Evolutionary conservation across 2,113 vertebrate genomes (phyloP).

Genomic region (Cygnus buccinator): DNA sequence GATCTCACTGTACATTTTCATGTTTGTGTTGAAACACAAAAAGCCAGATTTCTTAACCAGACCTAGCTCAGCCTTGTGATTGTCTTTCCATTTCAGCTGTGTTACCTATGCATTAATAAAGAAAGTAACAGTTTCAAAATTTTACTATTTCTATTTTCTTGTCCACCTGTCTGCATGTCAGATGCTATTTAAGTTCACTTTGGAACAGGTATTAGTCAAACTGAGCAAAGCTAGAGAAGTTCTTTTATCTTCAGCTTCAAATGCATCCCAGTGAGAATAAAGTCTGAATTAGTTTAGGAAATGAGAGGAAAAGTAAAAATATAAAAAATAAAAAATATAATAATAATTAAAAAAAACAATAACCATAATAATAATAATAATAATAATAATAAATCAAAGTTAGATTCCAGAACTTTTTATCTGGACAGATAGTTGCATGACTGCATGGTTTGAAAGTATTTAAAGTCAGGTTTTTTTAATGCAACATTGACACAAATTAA

Average conservation of each 20-base stretch:
- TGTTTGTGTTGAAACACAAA: neutral
- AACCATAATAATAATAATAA: too few species aligned
- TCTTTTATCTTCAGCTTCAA: neutral
- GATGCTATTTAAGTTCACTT: neutral
- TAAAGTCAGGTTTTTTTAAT: neutral
- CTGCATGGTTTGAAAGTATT: neutral
- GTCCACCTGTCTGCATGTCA: neutral
- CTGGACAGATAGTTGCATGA: neutral
- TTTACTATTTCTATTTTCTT: neutral
- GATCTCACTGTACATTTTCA: neutral
- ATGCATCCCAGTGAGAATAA: neutral
- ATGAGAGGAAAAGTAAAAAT: neutral
- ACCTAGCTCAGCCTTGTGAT: accelerated
- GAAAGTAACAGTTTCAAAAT: neutral
- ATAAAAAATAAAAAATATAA: too few species aligned
- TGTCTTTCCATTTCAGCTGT: neutral
- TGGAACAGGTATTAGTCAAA: neutral
- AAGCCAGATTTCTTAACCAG: neutral
- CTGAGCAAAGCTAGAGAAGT: neutral
- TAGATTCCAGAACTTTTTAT: neutral
- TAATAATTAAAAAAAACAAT: too few species aligned
- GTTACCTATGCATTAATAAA: neutral
- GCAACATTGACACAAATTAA: neutral
- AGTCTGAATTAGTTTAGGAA: neutral
- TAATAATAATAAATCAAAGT: too few species aligned